Evolutionary conservation across 1,140 invertebrate species (phyloP).

Genomic region (Temnothorax curvispinosus): DNA sequence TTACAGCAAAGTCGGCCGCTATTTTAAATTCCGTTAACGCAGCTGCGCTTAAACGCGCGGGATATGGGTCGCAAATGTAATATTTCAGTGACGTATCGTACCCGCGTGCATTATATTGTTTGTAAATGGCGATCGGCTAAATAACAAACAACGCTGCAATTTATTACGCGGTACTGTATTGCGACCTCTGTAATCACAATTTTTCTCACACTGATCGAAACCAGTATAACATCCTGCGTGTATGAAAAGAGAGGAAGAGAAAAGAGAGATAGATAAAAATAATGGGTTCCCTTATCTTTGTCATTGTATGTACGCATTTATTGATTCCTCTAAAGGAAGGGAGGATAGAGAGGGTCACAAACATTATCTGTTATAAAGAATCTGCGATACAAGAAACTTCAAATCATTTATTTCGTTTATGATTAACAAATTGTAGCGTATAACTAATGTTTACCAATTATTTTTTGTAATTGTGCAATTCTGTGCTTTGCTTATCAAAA

Average conservation of each 20-base stretch:
- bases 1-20: constrained; percentile 44
- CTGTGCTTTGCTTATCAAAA: background rate
- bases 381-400: background rate
- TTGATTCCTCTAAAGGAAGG: background rate
- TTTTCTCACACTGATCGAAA: background rate
- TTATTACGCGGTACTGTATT: background rate
- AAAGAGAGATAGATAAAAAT: background rate
- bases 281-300: background rate
- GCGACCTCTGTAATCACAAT: background rate
- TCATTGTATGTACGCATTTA: background rate
- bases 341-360: background rate
- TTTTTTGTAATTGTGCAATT: background rate
- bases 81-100: constrained; percentile 19
- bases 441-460: background rate
- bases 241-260: background rate
- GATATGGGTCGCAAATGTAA: constrained; percentile 51
- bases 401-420: background rate
- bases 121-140: constrained; percentile 28
- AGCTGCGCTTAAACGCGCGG: constrained; percentile 38
- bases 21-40: constrained; percentile 63
- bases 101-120: constrained; percentile 34
- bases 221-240: background rate
- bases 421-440: background rate
- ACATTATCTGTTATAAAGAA: background rate
- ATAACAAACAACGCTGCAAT: constrained; percentile 29